phyloP scores from a whole-genome alignment of 2,797 vertebrate genomes.

The Hapalemur alaotrensis region DNA sequence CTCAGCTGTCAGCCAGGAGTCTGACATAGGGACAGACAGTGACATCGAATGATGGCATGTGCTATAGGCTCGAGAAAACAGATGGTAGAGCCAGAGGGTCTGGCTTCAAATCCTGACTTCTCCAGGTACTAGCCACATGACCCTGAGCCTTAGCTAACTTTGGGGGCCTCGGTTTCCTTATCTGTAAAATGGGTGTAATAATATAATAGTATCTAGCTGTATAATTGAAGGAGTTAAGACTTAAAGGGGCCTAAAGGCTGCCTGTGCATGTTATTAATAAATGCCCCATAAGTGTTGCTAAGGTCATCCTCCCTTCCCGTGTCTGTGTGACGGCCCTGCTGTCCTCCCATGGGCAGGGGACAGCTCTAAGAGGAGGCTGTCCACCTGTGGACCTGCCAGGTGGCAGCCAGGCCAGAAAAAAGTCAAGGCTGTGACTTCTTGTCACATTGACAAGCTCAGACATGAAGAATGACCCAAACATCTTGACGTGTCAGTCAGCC shows the following conservation, averaged over 20 bases:
- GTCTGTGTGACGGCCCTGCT: fast-evolving
- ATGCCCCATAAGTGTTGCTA: fast-evolving
- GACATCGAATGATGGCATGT: background rate
- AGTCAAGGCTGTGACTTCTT: background rate
- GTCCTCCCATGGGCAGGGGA: background rate
- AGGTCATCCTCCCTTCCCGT: background rate
- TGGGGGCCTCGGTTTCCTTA: background rate
- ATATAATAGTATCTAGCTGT: background rate
- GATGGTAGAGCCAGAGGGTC: background rate
- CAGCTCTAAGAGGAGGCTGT: background rate
- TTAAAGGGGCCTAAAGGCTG: background rate
- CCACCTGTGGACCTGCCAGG: background rate
- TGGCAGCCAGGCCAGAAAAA: background rate
- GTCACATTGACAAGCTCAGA: background rate
- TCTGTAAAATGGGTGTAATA: background rate
- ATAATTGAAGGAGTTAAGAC: background rate
- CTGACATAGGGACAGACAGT: background rate
- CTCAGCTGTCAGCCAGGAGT: background rate
- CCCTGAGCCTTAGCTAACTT: background rate
- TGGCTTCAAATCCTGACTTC: background rate
- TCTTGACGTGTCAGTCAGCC: no score
- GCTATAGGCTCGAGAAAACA: background rate
- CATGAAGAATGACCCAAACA: background rate
- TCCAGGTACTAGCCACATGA: background rate
- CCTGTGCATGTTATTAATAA: background rate